Evolutionary conservation across 2,113 vertebrate genomes (phyloP).

Genomic region (Petromus typicus): DNA sequence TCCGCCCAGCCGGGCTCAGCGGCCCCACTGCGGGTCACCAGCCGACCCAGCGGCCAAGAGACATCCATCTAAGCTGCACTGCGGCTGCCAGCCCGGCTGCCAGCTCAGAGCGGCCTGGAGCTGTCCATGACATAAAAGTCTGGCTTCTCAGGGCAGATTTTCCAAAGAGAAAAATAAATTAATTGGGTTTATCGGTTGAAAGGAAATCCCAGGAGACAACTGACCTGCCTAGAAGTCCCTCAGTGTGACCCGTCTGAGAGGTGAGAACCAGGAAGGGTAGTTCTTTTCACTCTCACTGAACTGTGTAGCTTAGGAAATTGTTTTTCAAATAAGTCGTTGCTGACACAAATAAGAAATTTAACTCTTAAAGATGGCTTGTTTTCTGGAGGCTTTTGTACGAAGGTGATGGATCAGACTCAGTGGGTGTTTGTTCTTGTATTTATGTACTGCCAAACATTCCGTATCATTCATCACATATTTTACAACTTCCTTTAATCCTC

Average conservation of each 20-base stretch:
- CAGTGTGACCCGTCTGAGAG: neutral
- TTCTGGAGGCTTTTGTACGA: slow-evolving; percentile 1
- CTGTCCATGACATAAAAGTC: slow-evolving; percentile 75
- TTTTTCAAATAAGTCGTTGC: slow-evolving; percentile 57
- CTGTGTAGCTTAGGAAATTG: neutral
- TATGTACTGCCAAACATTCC: neutral
- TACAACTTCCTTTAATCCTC: neutral
- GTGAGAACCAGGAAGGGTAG: neutral
- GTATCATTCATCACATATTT: neutral
- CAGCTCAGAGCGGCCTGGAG: slow-evolving; percentile 70
- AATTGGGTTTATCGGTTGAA: slow-evolving; percentile 80
- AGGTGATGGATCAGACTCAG: neutral
- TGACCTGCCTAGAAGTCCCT: slow-evolving; percentile 51
- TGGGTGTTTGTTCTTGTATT: neutral
- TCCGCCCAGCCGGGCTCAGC: neutral
- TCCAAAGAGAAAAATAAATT: slow-evolving; percentile 80
- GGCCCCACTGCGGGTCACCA: slow-evolving; percentile 51
- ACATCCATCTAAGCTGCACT: slow-evolving; percentile 56
- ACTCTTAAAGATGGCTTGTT: slow-evolving; percentile 34
- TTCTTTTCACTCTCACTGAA: slow-evolving; percentile 43
- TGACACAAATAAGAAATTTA: slow-evolving; percentile 31
- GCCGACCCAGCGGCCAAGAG: slow-evolving; percentile 65
- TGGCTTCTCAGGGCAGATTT: slow-evolving; percentile 64
- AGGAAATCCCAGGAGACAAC: slow-evolving; percentile 73
- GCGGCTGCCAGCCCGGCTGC: slow-evolving; percentile 62